Base-by-base conservation (phyloP, 2,113 vertebrate species). In the Albula goreensis region DNA sequence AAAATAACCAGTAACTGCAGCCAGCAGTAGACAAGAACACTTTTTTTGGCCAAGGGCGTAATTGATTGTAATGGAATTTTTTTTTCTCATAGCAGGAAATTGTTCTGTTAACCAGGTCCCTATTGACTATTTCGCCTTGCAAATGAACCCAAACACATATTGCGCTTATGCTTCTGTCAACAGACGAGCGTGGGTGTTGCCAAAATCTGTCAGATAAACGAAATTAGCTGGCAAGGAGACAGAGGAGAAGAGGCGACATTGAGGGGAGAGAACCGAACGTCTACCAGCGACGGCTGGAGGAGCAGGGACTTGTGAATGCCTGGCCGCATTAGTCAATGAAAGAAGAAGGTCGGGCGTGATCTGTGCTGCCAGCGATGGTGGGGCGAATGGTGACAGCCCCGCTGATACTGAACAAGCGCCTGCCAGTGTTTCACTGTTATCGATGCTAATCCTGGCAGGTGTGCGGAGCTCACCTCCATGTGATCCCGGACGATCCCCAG, bases 141-240 rank as follows among this genome's bases (percentile, higher is more conserved):
- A 78, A 86, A 52, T 79, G 7, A 15, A 13, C 13, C 25, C 50
- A 49, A 31, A 50, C 50, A 25, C 77, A 85, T 50, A 63, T 85
- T 80, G 56, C 78, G 80, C 63, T 63, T 80, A n/a, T 70, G 57
- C 74, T 41, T 85, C 52, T 85, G 56, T 80, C 31, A 79, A 57
- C 70, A 74, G 53, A 15, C 31, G 31, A 83, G 2, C 31, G 15
- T 11, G 49, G 41, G 70, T 17, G 49, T 50, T 3, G 49, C n/a
- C 48, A 51, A 41, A 10, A 53, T 50, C 82, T 6, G 60, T 11
- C 80, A n/a, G 60, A 79, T 48, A 25, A 74, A 51, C 83, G 41
- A 78, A 41, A 13, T n/a, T 15, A 74, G 1, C 31, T 52, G 77
- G 77, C 82, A 78, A 60, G 78, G 50, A 82, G 85, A 87, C 53